phyloP scores from a whole-genome alignment of 2,113 vertebrate species.

The Hippocampus comes region DNA sequence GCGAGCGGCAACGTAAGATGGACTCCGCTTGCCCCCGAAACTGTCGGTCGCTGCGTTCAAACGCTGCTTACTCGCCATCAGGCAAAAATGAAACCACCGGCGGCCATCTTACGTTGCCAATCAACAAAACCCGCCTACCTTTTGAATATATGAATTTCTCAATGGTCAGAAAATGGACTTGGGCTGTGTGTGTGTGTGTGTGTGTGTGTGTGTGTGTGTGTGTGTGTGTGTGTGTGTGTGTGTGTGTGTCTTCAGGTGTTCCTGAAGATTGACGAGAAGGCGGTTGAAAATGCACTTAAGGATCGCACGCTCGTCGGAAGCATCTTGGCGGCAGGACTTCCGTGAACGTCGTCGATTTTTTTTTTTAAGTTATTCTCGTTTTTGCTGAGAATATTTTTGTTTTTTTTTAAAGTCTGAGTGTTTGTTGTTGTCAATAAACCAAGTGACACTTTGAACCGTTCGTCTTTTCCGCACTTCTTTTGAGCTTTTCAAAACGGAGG shows the following conservation, averaged over 20 bases:
- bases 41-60: too few species aligned
- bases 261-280: constrained; percentile 85
- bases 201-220: background rate
- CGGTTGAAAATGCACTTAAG: constrained; percentile 84
- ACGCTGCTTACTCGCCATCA: too few species aligned
- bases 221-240: background rate
- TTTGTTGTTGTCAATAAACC: background rate
- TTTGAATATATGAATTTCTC: too few species aligned
- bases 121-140: too few species aligned
- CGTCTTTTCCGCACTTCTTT: background rate
- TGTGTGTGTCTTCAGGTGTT: constrained; percentile 73
- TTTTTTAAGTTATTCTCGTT: constrained; percentile 15
- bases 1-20: too few species aligned
- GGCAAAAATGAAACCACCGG: too few species aligned
- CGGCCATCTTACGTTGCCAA: too few species aligned
- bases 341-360: constrained; percentile 31
- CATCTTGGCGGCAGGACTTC: constrained; percentile 80
- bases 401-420: background rate
- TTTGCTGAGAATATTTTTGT: constrained; percentile 22
- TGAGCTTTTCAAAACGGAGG: background rate
- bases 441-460: background rate
- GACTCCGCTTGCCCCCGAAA: too few species aligned
- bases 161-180: background rate
- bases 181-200: background rate
- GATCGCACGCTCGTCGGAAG: constrained; percentile 82